Evolutionary conservation across 2,113 vertebrate species (phyloP).

Genomic region (Gymnocephalus cernua): DNA sequence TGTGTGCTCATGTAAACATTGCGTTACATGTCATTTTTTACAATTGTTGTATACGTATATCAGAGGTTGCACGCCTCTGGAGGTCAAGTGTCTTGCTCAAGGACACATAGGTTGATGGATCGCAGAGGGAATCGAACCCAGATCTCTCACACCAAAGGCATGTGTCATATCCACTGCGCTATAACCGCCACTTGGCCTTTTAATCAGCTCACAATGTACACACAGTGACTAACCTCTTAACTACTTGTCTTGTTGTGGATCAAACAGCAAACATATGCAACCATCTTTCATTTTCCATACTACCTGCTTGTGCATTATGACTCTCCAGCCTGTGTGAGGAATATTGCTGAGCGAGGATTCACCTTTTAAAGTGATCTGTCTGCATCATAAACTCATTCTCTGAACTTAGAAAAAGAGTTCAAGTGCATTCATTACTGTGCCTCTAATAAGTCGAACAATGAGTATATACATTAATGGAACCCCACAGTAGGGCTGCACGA

Average conservation of each 20-base stretch:
- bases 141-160: too few relatives aligned
- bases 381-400: background rate
- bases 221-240: background rate
- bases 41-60: too few relatives aligned
- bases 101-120: too few relatives aligned
- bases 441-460: background rate
- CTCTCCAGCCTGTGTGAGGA: background rate
- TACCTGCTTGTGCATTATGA: conserved; percentile 31
- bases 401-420: background rate
- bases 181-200: background rate
- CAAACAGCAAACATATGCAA: background rate
- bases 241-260: background rate
- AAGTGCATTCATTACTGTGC: background rate
- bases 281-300: background rate
- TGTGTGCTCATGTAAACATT: background rate
- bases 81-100: too few relatives aligned
- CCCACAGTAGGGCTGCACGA: too few relatives aligned
- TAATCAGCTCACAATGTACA: background rate
- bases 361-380: background rate
- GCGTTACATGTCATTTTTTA: too few relatives aligned
- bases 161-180: too few relatives aligned
- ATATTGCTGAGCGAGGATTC: conserved; percentile 2
- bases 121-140: too few relatives aligned
- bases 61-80: too few relatives aligned
- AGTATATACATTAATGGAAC: background rate